Base-by-base conservation (phyloP, 2,113 vertebrate species). In the Dromas ardeola region DNA sequence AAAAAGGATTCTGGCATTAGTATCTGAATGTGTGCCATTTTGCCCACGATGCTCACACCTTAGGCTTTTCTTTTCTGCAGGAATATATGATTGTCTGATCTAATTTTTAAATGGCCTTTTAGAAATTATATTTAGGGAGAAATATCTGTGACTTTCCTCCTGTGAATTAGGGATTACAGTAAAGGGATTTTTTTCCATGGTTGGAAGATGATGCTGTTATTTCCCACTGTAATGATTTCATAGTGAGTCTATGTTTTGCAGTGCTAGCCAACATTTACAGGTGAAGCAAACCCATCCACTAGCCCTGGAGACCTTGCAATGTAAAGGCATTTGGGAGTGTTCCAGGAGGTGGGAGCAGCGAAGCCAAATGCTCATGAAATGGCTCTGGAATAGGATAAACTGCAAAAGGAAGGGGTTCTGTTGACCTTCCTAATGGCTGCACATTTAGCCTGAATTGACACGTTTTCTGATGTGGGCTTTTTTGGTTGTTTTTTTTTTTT, bases 121-220 rank as follows among this genome's bases (percentile, higher is more conserved):
- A 49, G 47, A 76, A 93, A 71, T 59, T 58, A 11, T 47, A 58
- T 80, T 94, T 90, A 77, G 30, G 49, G 22, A 86, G 32, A 89
- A 86, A 58, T 87, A 88, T 62, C 78, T 94, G 89, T 87, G 38
- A 55, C 53, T 53, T 9, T 36, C 52, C 45, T 58, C 88, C 71
- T 70, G 74, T 90, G 93, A 96, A 86, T 94, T 87, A 83, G 86
- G 62, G 69, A 53, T 90, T 84, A 83, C 77, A 72, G 17, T 59
- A n/a, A 87, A 32, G 70, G 34, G 65, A 87, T 95, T 89, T 89
- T 89, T 93, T 94, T 36, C 65, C 27, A 5, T 74, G 86, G 36
- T 63, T 85, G 88, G 81, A 90, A 95, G 56, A 94, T 72, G 84
- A 76, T 85, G 49, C 61, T 79, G 66, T 36, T 36, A 76, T 88